Conservation (phyloP, 1,140 invertebrate species). For the Drosophila eugracilis region DNA sequence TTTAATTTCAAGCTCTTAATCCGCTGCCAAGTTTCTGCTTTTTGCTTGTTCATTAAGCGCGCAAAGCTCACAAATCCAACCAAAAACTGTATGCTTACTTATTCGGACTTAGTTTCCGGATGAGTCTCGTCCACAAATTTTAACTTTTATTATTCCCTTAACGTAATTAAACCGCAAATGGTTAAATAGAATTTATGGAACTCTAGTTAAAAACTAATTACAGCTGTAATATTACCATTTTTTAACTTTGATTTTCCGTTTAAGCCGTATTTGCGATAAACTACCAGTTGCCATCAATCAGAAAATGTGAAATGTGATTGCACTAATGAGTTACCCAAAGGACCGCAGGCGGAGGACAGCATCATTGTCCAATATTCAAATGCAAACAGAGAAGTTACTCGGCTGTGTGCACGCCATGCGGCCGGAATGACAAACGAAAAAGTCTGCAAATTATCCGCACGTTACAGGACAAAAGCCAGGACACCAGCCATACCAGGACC, state of each 20-base stretch:
- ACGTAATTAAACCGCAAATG: neutral
- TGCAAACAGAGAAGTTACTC: constrained; percentile 45
- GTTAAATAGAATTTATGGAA: too few relatives aligned
- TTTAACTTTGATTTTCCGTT: neutral
- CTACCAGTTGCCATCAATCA: neutral
- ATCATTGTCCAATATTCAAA: constrained; percentile 35
- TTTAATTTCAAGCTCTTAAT: constrained; percentile 30
- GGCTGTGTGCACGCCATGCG: constrained; percentile 20
- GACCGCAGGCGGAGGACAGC: neutral
- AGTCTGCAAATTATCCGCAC: constrained; percentile 64
- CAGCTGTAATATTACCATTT: too few relatives aligned
- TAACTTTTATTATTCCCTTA: neutral
- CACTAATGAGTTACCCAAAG: neutral
- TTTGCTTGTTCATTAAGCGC: constrained; percentile 8
- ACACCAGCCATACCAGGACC: neutral
- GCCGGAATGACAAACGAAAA: constrained; percentile 55
- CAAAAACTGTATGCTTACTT: constrained; percentile 20
- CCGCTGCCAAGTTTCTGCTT: constrained; percentile 16
- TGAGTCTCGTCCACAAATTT: neutral
- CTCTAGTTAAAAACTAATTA: neutral
- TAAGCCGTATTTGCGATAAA: neutral
- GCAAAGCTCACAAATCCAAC: constrained; percentile 16
- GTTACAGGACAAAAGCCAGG: constrained; percentile 29
- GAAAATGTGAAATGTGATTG: constrained; percentile 6
- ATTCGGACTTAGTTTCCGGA: neutral